Percentiles rank a stretch among this genome's conserved stretches.
phyloP scores from a whole-genome alignment of 2,888 invertebrate species.

The Alloscopus bannaensis region DNA sequence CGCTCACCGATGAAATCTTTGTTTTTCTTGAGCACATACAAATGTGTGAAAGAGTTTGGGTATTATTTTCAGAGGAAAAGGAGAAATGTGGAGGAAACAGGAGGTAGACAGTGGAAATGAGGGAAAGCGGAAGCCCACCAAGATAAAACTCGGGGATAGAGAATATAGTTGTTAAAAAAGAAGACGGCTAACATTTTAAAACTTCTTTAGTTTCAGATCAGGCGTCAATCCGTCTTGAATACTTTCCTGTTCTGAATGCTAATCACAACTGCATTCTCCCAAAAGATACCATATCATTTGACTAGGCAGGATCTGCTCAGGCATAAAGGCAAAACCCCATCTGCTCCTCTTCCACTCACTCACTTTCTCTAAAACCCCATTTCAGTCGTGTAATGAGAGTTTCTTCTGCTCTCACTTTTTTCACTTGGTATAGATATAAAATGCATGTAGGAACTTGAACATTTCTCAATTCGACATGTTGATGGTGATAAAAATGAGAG shows the following conservation, averaged over 20 bases:
- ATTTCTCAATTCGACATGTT: slow-evolving; percentile 45
- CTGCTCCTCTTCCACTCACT: slow-evolving; percentile 44
- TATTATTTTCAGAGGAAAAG: too few species aligned
- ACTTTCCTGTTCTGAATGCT: slow-evolving; percentile 59
- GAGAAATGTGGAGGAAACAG: slow-evolving; percentile 11
- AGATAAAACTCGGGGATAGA: slow-evolving; percentile 4
- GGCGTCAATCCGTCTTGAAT: slow-evolving; percentile 65
- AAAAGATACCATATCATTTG: slow-evolving; percentile 64
- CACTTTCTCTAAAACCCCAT: slow-evolving; percentile 32
- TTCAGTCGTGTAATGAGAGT: slow-evolving; percentile 46
- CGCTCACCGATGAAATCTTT: slow-evolving; percentile 10
- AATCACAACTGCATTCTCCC: slow-evolving; percentile 64
- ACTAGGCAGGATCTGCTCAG: slow-evolving; percentile 42
- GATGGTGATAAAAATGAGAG: slow-evolving; percentile 46
- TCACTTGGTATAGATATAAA: background rate
- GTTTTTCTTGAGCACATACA: slow-evolving; percentile 19
- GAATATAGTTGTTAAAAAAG: slow-evolving; percentile 29
- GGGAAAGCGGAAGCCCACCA: slow-evolving; percentile 17
- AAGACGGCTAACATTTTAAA: slow-evolving; percentile 56
- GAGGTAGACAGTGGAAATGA: slow-evolving; percentile 24
- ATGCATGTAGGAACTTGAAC: slow-evolving; percentile 23
- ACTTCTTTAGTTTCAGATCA: slow-evolving; percentile 65
- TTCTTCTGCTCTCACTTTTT: background rate
- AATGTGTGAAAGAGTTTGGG: too few species aligned
- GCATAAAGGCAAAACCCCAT: slow-evolving; percentile 56